These are phyloP conservation scores for Eristalis arbustorum DNA, from an alignment of 2,888 invertebrate species.

Conservation along the genomic window DNA sequence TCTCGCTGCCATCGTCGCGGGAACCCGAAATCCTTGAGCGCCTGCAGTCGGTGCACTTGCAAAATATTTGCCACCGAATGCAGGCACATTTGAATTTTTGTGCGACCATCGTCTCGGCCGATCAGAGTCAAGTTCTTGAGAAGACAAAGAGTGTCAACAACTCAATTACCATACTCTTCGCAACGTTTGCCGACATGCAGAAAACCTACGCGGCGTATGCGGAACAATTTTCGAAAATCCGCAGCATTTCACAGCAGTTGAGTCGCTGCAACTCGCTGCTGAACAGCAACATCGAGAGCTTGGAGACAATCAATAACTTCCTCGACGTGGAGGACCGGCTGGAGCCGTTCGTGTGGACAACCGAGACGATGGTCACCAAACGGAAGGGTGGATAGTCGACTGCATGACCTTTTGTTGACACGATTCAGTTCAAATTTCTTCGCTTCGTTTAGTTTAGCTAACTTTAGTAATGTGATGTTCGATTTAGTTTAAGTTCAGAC, in stretches of 20 bases:
- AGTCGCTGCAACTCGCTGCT: slow-evolving; percentile 90
- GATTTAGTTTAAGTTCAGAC: slow-evolving; percentile 31
- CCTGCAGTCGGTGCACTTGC: slow-evolving; percentile 83
- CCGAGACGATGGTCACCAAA: slow-evolving; percentile 79
- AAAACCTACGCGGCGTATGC: slow-evolving; percentile 91
- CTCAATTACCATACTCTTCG: slow-evolving; percentile 86
- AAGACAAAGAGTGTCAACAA: slow-evolving; percentile 88
- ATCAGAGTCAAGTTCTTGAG: slow-evolving; percentile 87
- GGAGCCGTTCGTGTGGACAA: slow-evolving; percentile 95
- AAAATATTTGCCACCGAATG: slow-evolving; percentile 89
- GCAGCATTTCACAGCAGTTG: slow-evolving; percentile 91
- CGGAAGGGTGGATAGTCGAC: slow-evolving; percentile 22
- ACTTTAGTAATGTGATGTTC: slow-evolving; percentile 26
- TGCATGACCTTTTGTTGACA: not conserved
- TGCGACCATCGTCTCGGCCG: slow-evolving; percentile 89
- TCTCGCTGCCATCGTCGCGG: slow-evolving; percentile 90
- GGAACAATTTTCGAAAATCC: slow-evolving; percentile 90
- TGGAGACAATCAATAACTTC: slow-evolving; percentile 91
- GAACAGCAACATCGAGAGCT: slow-evolving; percentile 91
- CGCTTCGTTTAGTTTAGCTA: not conserved
- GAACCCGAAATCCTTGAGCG: slow-evolving; percentile 94
- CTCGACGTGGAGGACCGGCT: slow-evolving; percentile 91
- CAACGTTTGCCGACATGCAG: slow-evolving; percentile 88
- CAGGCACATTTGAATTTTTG: slow-evolving; percentile 92
- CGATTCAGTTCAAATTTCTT: slow-evolving; percentile 4